Evolutionary conservation across 2,888 invertebrate genomes (phyloP), one percentile per base, ranked within the genome.

Genomic region (Tiliacea citrago): DNA sequence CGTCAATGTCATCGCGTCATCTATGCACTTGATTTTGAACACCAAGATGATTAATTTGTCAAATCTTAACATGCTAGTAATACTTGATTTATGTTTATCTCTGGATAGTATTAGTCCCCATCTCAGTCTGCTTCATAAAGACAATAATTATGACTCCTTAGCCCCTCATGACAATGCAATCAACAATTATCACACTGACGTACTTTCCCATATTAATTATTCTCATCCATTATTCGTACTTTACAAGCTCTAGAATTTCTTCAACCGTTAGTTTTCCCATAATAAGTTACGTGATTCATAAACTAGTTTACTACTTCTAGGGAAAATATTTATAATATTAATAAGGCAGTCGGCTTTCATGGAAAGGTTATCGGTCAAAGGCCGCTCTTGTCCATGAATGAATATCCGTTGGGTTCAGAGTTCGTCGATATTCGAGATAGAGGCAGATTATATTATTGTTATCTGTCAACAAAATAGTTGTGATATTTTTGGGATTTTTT

Each of bases 321-420:
- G 24, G 49, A 61, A 82, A 81, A 62, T 58, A 47, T 55, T 21
- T 81, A 47, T 60, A 65, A 42, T 60, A 80, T 61, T 71, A 72
- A 55, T 73, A 57, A 70, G 75, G 67, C 58, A 80, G 55, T 83
- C 21, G 21, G n/a, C 45, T 60, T 68, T 63, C 24, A 68, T 69
- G 49, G 55, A 74, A 85, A 82, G 76, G 70, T 82, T 71, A 63
- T 39, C 80, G 73, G 70, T 83, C 83, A 80, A 67, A 80, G 68
- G 62, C 68, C 76, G 51, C 42, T 58, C 18, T 69, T 29, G 53
- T 51, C 18, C 62, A 53, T 85, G 80, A 83, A 77, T 84, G 86
- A 80, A 75, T 68, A 63, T 60, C 51, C 35, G n/a, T 75, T 42
- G 55, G 53, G 78, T 85, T 75, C 72, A 73, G 58, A 74, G 80